Evolutionary conservation across 2,797 vertebrate species (phyloP).

Genomic region (Pipistrellus kuhlii): DNA sequence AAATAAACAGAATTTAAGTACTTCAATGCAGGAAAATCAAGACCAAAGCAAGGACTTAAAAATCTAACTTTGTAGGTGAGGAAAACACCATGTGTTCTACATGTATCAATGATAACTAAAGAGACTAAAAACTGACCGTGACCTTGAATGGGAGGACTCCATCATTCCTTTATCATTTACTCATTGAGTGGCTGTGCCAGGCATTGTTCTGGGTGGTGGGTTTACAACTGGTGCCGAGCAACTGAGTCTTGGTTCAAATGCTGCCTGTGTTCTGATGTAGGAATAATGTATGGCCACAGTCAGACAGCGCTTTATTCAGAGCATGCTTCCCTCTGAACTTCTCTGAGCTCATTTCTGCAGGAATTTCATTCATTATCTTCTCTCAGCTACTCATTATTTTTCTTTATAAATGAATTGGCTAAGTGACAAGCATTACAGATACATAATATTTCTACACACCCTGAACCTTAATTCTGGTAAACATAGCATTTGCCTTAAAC

Average conservation of each 20-base stretch:
- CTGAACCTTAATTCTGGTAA: constrained; percentile 63
- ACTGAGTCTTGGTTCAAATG: not conserved
- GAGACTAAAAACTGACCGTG: not conserved
- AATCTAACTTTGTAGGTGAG: not conserved
- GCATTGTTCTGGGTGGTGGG: not conserved
- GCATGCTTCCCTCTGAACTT: not conserved
- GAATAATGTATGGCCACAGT: not conserved
- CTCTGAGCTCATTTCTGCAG: constrained; percentile 49
- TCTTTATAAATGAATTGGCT: constrained; percentile 65
- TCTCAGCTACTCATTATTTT: constrained; percentile 69
- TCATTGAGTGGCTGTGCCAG: not conserved
- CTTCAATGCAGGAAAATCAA: constrained; percentile 33
- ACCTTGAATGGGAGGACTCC: not conserved
- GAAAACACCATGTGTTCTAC: not conserved
- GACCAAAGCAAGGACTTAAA: constrained; percentile 36
- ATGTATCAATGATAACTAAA: not conserved
- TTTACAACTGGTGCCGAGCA: not conserved
- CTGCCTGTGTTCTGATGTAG: rapidly evolving
- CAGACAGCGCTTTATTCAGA: not conserved
- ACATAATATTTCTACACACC: constrained; percentile 61
- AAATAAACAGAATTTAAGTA: constrained; percentile 47
- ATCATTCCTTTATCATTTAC: not conserved
- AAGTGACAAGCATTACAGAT: constrained; percentile 64
- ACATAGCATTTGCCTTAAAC: constrained; percentile 48
- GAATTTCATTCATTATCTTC: constrained; percentile 65